Percentiles rank a stretch among this genome's conserved stretches.
phyloP scores from a whole-genome alignment of 2,888 invertebrate species.

The Mythimna impura region DNA sequence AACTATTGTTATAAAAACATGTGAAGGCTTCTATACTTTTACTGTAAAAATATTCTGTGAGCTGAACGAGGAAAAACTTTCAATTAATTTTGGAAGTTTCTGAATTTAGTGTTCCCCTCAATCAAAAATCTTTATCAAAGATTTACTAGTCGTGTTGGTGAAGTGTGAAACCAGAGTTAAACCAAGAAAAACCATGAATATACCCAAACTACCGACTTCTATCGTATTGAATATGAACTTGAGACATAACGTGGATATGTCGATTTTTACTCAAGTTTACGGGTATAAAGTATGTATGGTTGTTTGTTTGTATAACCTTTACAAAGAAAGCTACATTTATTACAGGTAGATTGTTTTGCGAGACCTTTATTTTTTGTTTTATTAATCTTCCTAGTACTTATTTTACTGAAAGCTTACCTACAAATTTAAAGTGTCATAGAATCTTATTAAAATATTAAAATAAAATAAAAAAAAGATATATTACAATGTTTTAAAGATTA shows the following conservation, averaged over 20 bases:
- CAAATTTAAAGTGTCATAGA: too few species aligned
- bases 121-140: background rate
- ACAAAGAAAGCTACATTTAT: constrained; percentile 34
- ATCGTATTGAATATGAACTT: constrained; percentile 30
- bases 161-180: constrained; percentile 14
- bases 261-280: constrained; percentile 9
- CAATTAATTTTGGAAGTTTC: constrained; percentile 7
- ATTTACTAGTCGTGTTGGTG: constrained; percentile 37
- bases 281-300: constrained; percentile 41
- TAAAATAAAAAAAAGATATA: too few species aligned
- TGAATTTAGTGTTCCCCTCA: background rate
- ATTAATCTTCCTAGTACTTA: background rate
- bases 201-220: constrained; percentile 46
- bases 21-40: background rate
- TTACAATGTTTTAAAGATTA: too few species aligned
- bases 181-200: background rate
- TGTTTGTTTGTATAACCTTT: constrained; percentile 31
- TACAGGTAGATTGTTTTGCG: constrained; percentile 35
- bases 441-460: too few species aligned
- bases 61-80: background rate
- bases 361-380: background rate
- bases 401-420: background rate
- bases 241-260: constrained; percentile 33
- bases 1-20: background rate
- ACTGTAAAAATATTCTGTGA: background rate